A percentile compares a stretch with the other conserved stretches of the same genome.
These are phyloP conservation scores for Tetrapedia diversipes DNA, from an alignment of 2,888 invertebrate species.

Conservation along the genomic window DNA sequence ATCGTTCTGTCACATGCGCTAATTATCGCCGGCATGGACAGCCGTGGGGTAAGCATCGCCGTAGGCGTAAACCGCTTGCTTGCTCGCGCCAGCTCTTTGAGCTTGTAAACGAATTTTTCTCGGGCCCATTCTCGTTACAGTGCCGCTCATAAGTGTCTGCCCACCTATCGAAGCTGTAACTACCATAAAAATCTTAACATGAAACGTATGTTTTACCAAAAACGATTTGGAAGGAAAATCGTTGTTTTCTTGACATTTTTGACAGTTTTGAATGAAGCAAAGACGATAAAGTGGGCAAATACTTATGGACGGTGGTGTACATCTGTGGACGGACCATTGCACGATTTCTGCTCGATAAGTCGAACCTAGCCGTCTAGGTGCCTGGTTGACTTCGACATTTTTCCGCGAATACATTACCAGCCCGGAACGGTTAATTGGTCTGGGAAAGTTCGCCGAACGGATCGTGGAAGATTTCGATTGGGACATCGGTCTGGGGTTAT, in stretches of 20 bases:
- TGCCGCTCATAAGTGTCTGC: too few species aligned
- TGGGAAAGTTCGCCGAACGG: neutral
- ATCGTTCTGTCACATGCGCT: slow-evolving; percentile 72
- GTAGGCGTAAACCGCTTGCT: slow-evolving; percentile 64
- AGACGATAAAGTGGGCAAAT: too few species aligned
- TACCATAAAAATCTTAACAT: too few species aligned
- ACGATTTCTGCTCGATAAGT: slow-evolving; percentile 33
- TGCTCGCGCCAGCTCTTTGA: slow-evolving; percentile 53
- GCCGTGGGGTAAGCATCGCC: slow-evolving; percentile 32
- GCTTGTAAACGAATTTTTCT: slow-evolving; percentile 66
- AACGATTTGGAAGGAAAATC: too few species aligned
- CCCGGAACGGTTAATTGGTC: slow-evolving; percentile 33
- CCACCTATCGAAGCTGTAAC: too few species aligned
- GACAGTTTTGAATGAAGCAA: too few species aligned
- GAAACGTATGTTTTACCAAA: too few species aligned
- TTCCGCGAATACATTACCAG: slow-evolving; percentile 34
- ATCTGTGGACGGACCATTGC: too few species aligned
- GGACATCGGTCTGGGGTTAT: slow-evolving; percentile 8
- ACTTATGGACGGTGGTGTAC: too few species aligned
- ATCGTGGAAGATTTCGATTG: slow-evolving; percentile 14
- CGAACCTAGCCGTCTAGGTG: neutral
- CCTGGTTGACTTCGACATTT: neutral
- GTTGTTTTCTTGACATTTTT: too few species aligned
- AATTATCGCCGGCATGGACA: slow-evolving; percentile 69
- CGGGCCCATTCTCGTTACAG: slow-evolving; percentile 49